Conservation (phyloP, 1,140 invertebrate species). For the Cotesia glomerata region DNA sequence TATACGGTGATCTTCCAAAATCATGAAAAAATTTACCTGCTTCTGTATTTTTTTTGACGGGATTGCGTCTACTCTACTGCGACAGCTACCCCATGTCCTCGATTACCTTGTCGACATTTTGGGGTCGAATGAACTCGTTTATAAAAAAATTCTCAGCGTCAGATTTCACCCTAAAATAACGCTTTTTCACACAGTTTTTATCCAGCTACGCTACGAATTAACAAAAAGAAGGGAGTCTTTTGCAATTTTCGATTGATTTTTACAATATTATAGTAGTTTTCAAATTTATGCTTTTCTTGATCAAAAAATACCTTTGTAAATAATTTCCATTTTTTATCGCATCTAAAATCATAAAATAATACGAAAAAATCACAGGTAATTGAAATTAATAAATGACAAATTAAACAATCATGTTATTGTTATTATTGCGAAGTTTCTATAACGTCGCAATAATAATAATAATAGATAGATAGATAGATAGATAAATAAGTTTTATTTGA, state of each 20-base stretch:
- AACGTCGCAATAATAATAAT: too few relatives aligned
- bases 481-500: too few relatives aligned
- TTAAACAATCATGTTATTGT: too few relatives aligned
- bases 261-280: background rate
- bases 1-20: conserved; percentile 48
- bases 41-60: conserved; percentile 39
- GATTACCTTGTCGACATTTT: conserved; percentile 18
- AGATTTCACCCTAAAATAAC: conserved; percentile 62
- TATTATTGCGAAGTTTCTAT: too few relatives aligned
- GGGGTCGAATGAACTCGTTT: conserved; percentile 42
- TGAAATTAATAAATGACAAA: too few relatives aligned
- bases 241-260: background rate
- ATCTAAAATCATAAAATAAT: too few relatives aligned
- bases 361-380: too few relatives aligned
- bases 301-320: too few relatives aligned
- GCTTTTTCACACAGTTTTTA: conserved; percentile 64
- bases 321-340: too few relatives aligned
- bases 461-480: too few relatives aligned
- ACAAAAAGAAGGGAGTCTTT: conserved; percentile 25
- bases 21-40: conserved; percentile 59
- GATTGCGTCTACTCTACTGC: background rate
- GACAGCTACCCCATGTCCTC: conserved; percentile 29
- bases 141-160: conserved; percentile 45
- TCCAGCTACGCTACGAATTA: conserved; percentile 31
- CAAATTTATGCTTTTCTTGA: conserved; percentile 15